Conservation (phyloP, 2,113 vertebrate species). For the Neolamprologus fasciatus region DNA sequence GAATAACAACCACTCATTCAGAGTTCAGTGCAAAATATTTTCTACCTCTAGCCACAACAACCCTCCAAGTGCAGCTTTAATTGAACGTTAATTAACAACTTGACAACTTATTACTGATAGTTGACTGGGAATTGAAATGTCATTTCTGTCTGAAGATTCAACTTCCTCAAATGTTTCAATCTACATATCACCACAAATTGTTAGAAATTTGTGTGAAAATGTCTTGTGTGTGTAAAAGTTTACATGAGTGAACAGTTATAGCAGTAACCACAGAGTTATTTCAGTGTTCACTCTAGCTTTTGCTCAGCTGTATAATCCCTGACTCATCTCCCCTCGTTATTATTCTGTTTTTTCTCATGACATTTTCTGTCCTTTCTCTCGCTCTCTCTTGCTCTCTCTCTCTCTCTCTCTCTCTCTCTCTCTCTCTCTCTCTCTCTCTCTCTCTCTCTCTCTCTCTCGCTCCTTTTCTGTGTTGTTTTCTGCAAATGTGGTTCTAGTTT, state of each 20-base stretch:
- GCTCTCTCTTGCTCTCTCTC: not conserved
- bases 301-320: not conserved
- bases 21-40: not conserved
- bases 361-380: accelerated
- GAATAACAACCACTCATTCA: not conserved
- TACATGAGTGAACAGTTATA: not conserved
- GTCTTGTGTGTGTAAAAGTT: not conserved
- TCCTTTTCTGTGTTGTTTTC: not conserved
- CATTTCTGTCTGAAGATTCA: not conserved
- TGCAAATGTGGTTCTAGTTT: not conserved
- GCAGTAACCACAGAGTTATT: not conserved
- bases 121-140: not conserved
- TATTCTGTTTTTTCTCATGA: not conserved
- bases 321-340: not conserved
- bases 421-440: not conserved
- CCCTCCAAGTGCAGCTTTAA: not conserved
- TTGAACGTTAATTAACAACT: not conserved
- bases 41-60: not conserved
- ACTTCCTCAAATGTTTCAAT: not conserved
- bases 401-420: accelerated
- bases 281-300: not conserved
- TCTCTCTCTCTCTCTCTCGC: not conserved
- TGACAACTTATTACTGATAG: not conserved
- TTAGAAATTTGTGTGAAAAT: not conserved
- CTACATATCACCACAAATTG: not conserved